Conservation (phyloP, 53 echinoderm and acorn worm species). For the Echinarachnius parma region DNA sequence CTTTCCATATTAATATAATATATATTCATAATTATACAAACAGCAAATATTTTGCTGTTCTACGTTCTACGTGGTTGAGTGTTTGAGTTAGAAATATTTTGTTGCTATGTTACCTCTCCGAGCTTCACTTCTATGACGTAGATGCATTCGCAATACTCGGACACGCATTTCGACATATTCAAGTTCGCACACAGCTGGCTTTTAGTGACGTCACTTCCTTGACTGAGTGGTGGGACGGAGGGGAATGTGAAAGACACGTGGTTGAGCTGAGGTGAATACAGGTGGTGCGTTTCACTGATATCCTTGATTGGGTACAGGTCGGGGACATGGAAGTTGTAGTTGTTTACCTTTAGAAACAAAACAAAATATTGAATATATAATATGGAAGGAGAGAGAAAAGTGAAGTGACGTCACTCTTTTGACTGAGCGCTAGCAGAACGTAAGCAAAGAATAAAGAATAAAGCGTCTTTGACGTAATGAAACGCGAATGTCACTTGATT, state of each 20-base stretch:
- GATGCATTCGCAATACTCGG: slow-evolving; percentile 78
- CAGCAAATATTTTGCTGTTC: no score
- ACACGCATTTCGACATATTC: slow-evolving; percentile 51
- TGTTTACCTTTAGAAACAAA: slow-evolving; percentile 80
- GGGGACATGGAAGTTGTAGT: slow-evolving; percentile 74
- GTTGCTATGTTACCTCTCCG: slow-evolving; percentile 82
- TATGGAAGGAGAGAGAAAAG: no score
- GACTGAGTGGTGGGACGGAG: slow-evolving; percentile 60
- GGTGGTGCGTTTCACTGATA: slow-evolving; percentile 56
- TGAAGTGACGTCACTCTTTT: no score
- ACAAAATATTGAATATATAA: no score
- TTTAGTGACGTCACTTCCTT: slow-evolving; percentile 44
- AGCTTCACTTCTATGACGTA: slow-evolving; percentile 60
- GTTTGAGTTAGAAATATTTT: no score
- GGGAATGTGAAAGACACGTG: slow-evolving; percentile 65
- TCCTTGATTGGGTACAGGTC: slow-evolving; percentile 73
- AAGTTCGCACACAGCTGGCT: slow-evolving; percentile 54
- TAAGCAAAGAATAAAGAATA: no score
- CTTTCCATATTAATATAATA: no score
- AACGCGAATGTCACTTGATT: no score
- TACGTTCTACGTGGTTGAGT: no score
- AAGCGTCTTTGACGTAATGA: no score
- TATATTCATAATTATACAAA: no score
- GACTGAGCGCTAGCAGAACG: no score
- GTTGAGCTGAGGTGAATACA: slow-evolving; percentile 86